Percentiles rank a stretch among this genome's conserved stretches.
phyloP scores from a whole-genome alignment of 1,140 invertebrate species.

The Tigriopus japonicus region DNA sequence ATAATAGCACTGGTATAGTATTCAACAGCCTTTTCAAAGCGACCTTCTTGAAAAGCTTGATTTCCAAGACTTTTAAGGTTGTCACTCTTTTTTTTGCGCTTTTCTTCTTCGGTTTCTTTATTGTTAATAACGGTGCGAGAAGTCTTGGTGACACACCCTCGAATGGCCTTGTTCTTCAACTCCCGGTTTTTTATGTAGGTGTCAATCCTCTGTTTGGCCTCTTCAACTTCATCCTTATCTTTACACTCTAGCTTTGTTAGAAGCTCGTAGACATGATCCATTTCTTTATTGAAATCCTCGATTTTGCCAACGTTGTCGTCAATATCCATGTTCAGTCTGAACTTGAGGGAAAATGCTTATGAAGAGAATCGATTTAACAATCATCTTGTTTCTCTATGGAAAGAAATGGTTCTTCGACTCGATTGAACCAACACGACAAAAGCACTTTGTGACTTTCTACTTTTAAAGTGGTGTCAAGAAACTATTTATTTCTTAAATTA shows the following conservation, averaged over 20 bases:
- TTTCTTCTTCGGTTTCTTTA: neutral
- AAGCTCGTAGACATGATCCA: neutral
- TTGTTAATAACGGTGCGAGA: neutral
- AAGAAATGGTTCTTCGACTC: too few species aligned
- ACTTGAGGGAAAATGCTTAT: too few species aligned
- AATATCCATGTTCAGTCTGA: too few species aligned
- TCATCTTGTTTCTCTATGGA: too few species aligned
- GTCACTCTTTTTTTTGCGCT: neutral
- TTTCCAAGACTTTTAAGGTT: neutral
- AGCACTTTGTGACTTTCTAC: too few species aligned
- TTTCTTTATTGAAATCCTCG: neutral
- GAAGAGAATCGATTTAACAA: too few species aligned
- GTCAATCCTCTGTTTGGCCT: neutral
- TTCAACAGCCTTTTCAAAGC: neutral
- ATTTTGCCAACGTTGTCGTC: neutral
- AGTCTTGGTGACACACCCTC: neutral
- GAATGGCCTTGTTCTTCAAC: neutral
- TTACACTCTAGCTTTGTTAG: neutral
- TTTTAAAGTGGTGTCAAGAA: too few species aligned
- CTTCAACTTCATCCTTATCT: neutral
- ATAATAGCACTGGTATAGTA: slow-evolving; percentile 1
- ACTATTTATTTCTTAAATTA: too few species aligned
- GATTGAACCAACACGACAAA: too few species aligned
- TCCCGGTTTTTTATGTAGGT: neutral
- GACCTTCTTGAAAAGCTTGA: neutral